A percentile compares a stretch with the other conserved stretches of the same genome.
Evolutionary conservation across 1,140 invertebrate species (phyloP).

Genomic region (Rhagoletis pomonella): DNA sequence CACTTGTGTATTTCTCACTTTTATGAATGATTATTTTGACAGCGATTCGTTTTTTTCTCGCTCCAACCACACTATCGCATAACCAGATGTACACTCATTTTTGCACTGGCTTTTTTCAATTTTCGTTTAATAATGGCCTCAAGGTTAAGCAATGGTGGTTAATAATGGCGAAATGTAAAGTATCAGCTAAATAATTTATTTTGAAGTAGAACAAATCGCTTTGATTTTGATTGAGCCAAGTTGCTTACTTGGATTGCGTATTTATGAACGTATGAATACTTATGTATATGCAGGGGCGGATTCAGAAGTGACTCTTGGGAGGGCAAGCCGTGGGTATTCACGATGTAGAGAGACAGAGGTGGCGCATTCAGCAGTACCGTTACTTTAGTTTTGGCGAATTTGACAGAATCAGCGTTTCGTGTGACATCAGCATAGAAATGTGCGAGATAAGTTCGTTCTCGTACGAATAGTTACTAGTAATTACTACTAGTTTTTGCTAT

Average conservation of each 20-base stretch:
- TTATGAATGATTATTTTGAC: conserved; percentile 45
- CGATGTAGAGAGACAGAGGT: too few species aligned
- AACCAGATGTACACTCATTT: background rate
- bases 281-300: too few species aligned
- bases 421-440: too few species aligned
- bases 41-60: conserved; percentile 11
- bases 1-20: conserved; percentile 33
- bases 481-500: too few species aligned
- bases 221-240: conserved; percentile 31
- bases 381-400: too few species aligned
- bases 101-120: background rate
- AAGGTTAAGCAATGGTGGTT: background rate
- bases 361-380: too few species aligned
- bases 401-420: too few species aligned
- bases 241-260: background rate
- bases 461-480: too few species aligned
- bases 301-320: too few species aligned
- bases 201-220: conserved; percentile 46
- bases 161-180: conserved; percentile 16
- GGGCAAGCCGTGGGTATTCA: too few species aligned
- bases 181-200: conserved; percentile 46
- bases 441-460: too few species aligned
- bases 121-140: conserved; percentile 19
- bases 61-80: background rate
- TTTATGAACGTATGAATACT: too few species aligned